Evolutionary conservation across 2,888 invertebrate species (phyloP).

Genomic region (Epinotia nisella): DNA sequence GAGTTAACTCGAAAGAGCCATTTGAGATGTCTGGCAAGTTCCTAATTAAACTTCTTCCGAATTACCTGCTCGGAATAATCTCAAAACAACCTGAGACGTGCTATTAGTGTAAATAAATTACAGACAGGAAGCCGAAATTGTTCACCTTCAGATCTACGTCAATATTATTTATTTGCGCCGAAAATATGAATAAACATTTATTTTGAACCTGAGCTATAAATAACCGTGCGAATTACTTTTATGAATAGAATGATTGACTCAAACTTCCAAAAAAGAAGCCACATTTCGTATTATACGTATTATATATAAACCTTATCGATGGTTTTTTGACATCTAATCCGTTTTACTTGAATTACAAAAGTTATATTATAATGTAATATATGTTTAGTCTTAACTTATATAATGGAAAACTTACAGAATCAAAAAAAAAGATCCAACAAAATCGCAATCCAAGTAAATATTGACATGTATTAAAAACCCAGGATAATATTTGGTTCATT

Average conservation of each 20-base stretch:
- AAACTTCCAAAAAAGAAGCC: neutral
- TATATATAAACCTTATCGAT: no score
- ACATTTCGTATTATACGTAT: neutral
- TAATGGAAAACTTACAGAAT: no score
- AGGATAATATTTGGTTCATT: neutral
- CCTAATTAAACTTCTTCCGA: conserved; percentile 29
- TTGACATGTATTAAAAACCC: neutral
- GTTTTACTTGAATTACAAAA: no score
- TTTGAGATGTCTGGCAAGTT: conserved; percentile 13
- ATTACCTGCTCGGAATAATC: conserved; percentile 16
- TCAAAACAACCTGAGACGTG: conserved; percentile 18
- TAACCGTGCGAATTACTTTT: neutral
- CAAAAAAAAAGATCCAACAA: neutral
- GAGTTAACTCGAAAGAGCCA: conserved; percentile 27
- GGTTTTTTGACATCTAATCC: no score
- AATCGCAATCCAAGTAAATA: neutral
- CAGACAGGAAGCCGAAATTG: conserved; percentile 21
- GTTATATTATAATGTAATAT: no score
- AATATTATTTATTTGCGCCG: conserved; percentile 14
- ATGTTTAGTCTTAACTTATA: no score
- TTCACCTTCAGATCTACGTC: conserved; percentile 21
- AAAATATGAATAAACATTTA: conserved; percentile 10
- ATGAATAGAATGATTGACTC: neutral
- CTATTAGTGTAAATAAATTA: conserved; percentile 30
- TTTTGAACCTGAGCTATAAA: neutral